phyloP scores from a whole-genome alignment of 2,797 vertebrate genomes.

The Acipenser oxyrinchus region DNA sequence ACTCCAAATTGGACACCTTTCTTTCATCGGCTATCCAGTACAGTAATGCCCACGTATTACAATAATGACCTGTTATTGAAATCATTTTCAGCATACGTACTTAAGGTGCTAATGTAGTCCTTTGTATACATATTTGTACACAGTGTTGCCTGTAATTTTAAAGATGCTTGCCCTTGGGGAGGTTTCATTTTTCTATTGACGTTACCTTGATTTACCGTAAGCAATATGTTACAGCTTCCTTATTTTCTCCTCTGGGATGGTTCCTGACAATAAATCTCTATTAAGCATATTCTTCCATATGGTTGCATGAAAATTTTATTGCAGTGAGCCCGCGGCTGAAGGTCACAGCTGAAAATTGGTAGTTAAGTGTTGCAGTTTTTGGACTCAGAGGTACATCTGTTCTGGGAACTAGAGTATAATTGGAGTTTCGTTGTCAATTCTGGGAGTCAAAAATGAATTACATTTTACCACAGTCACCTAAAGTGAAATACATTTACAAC shows the following conservation, averaged over 20 bases:
- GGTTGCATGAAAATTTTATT: constrained; percentile 96
- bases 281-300: constrained; percentile 92
- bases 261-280: constrained; percentile 90
- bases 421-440: constrained; percentile 51
- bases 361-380: constrained; percentile 76
- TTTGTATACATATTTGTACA: constrained; percentile 81
- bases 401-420: constrained; percentile 70
- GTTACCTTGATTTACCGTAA: constrained; percentile 85
- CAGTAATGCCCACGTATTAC: constrained; percentile 1
- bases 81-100: constrained; percentile 58
- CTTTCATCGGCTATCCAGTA: too few relatives aligned
- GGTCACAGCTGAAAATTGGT: constrained; percentile 76
- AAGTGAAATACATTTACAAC: constrained; percentile 32
- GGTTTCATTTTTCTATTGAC: constrained; percentile 69
- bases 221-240: constrained; percentile 90
- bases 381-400: constrained; percentile 76
- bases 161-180: constrained; percentile 66
- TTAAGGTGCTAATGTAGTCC: constrained; percentile 61
- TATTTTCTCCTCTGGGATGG: constrained; percentile 86
- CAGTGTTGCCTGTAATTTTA: constrained; percentile 72
- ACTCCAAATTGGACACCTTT: too few relatives aligned
- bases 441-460: constrained; percentile 16
- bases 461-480: constrained; percentile 20
- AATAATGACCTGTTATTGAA: constrained; percentile 32
- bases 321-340: constrained; percentile 80